phyloP scores from a whole-genome alignment of 2,113 vertebrate genomes.

The Eudyptes chrysolophus region DNA sequence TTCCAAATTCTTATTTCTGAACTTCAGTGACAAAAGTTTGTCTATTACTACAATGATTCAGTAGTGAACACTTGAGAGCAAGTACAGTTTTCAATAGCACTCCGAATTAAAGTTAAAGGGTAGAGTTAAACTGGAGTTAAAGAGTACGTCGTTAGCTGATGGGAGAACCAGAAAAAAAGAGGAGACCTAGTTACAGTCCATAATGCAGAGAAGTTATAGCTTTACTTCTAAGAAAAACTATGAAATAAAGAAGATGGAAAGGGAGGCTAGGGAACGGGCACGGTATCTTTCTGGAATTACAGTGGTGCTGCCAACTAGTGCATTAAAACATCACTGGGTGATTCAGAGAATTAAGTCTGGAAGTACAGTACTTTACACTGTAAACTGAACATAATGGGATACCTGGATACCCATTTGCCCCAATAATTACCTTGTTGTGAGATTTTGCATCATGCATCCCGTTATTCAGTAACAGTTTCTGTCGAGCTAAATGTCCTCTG shows the following conservation, averaged over 20 bases:
- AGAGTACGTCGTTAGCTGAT: neutral
- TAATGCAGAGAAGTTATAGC: neutral
- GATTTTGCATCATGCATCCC: neutral
- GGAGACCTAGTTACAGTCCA: neutral
- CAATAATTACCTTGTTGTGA: conserved; percentile 47
- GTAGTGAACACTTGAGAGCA: neutral
- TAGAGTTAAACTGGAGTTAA: neutral
- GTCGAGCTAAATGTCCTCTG: conserved; percentile 78
- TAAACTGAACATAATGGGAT: neutral
- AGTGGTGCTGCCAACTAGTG: neutral
- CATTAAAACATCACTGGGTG: neutral
- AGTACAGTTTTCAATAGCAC: neutral
- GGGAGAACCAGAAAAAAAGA: neutral
- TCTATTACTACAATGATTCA: neutral
- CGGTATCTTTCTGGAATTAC: neutral
- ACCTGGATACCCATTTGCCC: neutral
- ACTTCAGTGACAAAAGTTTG: neutral
- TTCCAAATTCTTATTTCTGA: neutral
- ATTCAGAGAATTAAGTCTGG: neutral
- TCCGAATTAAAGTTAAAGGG: neutral
- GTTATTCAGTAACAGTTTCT: conserved; percentile 56
- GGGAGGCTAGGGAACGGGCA: neutral
- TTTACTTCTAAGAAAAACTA: neutral
- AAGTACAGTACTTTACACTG: neutral
- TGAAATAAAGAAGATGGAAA: neutral